Percentiles rank a stretch among this genome's conserved stretches.
These are phyloP conservation scores for Centroberyx gerrardi DNA, from an alignment of 2,797 vertebrate species.

Conservation along the genomic window DNA sequence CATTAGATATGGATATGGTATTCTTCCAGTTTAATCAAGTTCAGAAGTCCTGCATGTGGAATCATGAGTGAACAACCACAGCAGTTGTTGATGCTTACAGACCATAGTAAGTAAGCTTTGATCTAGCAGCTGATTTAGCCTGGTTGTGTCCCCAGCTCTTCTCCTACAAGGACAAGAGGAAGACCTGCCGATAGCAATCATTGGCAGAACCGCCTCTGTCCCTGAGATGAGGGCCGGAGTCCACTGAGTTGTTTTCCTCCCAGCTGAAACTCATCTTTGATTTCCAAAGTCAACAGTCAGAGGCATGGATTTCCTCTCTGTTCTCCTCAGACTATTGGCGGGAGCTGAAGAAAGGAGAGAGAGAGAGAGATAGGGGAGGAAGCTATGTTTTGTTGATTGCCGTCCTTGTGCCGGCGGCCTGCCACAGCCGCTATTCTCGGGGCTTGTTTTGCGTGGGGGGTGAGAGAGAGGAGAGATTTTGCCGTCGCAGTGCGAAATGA, in stretches of 20 bases:
- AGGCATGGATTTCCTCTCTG: constrained; percentile 65
- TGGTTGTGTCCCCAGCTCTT: not conserved
- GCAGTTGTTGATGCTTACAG: not conserved
- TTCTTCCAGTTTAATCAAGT: no score
- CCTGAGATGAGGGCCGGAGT: constrained; percentile 8
- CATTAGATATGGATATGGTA: no score
- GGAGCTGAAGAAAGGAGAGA: constrained; percentile 22
- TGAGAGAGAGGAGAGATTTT: constrained; percentile 59
- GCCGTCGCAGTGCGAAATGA: constrained; percentile 65
- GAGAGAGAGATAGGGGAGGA: constrained; percentile 32
- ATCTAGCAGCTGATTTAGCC: not conserved
- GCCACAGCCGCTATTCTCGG: constrained; percentile 72
- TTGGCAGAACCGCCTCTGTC: constrained; percentile 10
- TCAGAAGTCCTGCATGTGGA: no score
- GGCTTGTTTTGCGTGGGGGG: constrained; percentile 71
- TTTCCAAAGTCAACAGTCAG: constrained; percentile 68
- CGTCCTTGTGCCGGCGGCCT: constrained; percentile 58
- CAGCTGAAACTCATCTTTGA: constrained; percentile 64
- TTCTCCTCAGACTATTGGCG: constrained; percentile 41
- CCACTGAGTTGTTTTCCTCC: constrained; percentile 30
- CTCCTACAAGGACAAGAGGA: constrained; percentile 27
- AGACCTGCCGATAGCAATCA: constrained; percentile 50
- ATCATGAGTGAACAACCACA: not conserved
- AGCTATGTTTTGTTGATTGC: constrained; percentile 64
- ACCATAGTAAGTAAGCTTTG: no score